These are phyloP conservation scores for Agriopis aurantiaria DNA, from an alignment of 2,888 invertebrate genomes.

Conservation along the genomic window DNA sequence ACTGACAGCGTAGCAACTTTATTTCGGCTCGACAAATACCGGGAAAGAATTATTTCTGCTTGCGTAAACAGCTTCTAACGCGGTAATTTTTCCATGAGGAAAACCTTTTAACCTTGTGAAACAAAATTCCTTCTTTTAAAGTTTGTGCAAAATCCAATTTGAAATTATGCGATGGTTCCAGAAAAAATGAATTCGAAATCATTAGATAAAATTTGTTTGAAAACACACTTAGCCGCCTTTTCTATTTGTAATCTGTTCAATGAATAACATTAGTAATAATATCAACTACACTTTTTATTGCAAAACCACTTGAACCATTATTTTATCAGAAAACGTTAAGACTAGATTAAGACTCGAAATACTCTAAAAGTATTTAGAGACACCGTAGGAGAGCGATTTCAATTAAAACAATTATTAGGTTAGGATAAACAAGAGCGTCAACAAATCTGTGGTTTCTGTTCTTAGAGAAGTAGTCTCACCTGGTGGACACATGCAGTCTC, in stretches of 20 bases:
- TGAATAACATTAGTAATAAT: neutral
- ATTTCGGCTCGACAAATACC: conserved; percentile 32
- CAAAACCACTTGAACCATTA: neutral
- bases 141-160: conserved; percentile 21
- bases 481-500: conserved; percentile 91
- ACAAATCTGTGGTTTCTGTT: neutral
- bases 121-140: conserved; percentile 17
- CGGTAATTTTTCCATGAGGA: conserved; percentile 37
- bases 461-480: conserved; percentile 71
- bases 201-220: neutral
- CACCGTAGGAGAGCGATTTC: neutral
- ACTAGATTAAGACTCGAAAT: too few relatives aligned
- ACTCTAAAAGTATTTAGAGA: too few relatives aligned
- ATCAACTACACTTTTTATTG: neutral
- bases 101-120: conserved; percentile 31
- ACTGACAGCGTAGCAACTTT: conserved; percentile 32
- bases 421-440: neutral
- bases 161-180: conserved; percentile 9
- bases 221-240: too few relatives aligned
- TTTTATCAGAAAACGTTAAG: neutral
- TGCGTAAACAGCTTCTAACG: conserved; percentile 38
- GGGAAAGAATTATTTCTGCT: conserved; percentile 35
- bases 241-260: neutral
- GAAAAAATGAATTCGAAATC: conserved; percentile 1
- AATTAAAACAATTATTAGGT: neutral